Evolutionary conservation across 1,140 invertebrate species (phyloP), one percentile per base, ranked within the genome.

Genomic region (Pantala flavescens): DNA sequence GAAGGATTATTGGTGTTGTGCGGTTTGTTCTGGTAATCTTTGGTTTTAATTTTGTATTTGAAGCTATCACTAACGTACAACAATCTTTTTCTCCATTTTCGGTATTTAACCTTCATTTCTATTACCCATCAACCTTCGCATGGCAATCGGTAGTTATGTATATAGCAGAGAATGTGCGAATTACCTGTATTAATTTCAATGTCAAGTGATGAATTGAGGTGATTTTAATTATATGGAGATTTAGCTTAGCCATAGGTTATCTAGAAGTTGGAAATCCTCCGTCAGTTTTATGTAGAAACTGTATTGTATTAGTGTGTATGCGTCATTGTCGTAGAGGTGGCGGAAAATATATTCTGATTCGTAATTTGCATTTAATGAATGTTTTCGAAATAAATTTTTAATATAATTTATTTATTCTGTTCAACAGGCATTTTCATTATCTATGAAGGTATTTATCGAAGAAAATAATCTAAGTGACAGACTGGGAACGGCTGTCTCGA

Each of bases 71-170:
- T 63, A 16, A 49, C 43, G 3, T 16, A 19, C 5, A 63, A 63
- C n/a, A 19, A 21, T 63, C 49, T 21, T 16, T 63, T 63, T 7
- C n/a, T 3, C 12, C 14, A 19, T 16, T 21, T 63, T 63, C 49
- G 49, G 49, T 63, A 21, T 63, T 63, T 63, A 63, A 63, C 49
- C 49, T 63, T 63, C 49, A 63, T 19, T 63, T 63, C 49, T 63
- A 63, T 63, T 63, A 63, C 49, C 49, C 49, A 63, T 63, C 49
- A 63, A 63, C 49, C 49, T 63, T 63, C 49, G n/a, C 49, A 19
- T 63, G 28, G 49, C n/a, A 63, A 63, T 63, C 49, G n/a, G 49
- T 63, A 36, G 28, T 36, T 36, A 36, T 63, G 16, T 16, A 63
- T 63, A 21, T 21, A 63, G 49, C n/a, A 19, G 49, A 63, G 49